phyloP scores from a whole-genome alignment of 35 echinoderm and acorn worm species.

The Eucidaris tribuloides region DNA sequence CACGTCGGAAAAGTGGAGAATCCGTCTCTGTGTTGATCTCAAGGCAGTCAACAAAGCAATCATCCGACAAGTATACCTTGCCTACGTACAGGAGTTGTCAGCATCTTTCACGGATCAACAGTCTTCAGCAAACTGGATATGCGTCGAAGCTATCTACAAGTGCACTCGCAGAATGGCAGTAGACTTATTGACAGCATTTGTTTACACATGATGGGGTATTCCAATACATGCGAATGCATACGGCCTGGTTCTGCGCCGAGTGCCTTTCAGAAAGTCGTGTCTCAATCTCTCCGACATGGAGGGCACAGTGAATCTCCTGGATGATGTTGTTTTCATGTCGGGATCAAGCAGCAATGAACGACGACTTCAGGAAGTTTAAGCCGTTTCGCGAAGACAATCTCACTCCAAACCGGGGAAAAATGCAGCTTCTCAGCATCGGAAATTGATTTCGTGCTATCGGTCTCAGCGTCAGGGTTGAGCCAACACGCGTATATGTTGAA shows the following conservation, averaged over 20 bases:
- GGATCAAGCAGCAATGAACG: no score
- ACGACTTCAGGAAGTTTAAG: background rate
- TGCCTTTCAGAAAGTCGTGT: slow-evolving; percentile 22
- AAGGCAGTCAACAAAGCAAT: slow-evolving; percentile 23
- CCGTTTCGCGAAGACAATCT: background rate
- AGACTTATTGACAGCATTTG: background rate
- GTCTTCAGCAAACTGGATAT: slow-evolving; percentile 18
- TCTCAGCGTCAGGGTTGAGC: slow-evolving; percentile 4
- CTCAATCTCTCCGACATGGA: background rate
- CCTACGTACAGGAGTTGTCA: slow-evolving; percentile 2
- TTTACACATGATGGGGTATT: slow-evolving; percentile 38
- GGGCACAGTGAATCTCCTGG: background rate
- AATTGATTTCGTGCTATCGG: slow-evolving; percentile 45
- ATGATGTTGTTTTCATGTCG: slow-evolving; percentile 36
- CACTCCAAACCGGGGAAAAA: slow-evolving; percentile 38
- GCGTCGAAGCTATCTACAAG: slow-evolving; percentile 2
- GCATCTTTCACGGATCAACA: background rate
- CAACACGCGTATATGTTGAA: background rate
- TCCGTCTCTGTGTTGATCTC: slow-evolving; percentile 13
- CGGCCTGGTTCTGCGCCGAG: slow-evolving; percentile 1
- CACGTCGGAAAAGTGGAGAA: slow-evolving; percentile 9
- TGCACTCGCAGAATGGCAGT: background rate
- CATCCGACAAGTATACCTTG: background rate
- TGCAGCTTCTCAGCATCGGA: slow-evolving; percentile 35
- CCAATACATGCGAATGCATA: background rate